phyloP scores from a whole-genome alignment of 2,113 vertebrate genomes.

The Procavia capensis region DNA sequence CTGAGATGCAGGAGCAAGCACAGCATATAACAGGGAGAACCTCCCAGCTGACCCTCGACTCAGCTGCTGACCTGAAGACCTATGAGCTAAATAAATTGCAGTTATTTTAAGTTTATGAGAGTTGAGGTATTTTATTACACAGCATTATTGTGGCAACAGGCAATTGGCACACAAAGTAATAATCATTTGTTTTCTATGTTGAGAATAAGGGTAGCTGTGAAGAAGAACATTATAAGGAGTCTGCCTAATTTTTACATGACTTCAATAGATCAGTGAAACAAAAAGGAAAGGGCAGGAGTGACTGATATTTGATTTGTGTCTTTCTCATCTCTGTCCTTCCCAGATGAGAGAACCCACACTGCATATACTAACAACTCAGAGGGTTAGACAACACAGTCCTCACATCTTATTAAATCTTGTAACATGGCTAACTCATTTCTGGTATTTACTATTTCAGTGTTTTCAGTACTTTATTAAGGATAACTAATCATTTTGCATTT shows the following conservation, averaged over 20 bases:
- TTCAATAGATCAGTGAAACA: background rate
- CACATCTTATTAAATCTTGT: slow-evolving; percentile 21
- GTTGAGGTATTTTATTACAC: background rate
- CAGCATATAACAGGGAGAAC: background rate
- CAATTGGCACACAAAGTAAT: background rate
- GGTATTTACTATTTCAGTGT: slow-evolving; percentile 16
- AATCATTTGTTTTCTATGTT: background rate
- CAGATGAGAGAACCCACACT: background rate
- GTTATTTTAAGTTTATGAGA: background rate
- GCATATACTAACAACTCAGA: background rate
- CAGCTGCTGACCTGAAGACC: background rate
- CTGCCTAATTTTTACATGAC: background rate
- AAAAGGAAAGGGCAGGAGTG: background rate
- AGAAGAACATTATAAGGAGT: background rate
- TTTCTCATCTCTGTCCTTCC: background rate
- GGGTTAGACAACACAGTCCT: background rate
- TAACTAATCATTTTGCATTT: slow-evolving; percentile 31
- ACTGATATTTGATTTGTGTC: background rate
- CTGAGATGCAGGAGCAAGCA: background rate
- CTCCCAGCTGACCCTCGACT: background rate
- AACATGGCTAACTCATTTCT: slow-evolving; percentile 31
- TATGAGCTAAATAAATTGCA: background rate
- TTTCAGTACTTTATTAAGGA: slow-evolving; percentile 50
- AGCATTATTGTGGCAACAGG: slow-evolving; percentile 7
- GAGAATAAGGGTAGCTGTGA: background rate